Conservation (phyloP, 2,888 invertebrate species). For the Himalopsyche kuldschensis region DNA sequence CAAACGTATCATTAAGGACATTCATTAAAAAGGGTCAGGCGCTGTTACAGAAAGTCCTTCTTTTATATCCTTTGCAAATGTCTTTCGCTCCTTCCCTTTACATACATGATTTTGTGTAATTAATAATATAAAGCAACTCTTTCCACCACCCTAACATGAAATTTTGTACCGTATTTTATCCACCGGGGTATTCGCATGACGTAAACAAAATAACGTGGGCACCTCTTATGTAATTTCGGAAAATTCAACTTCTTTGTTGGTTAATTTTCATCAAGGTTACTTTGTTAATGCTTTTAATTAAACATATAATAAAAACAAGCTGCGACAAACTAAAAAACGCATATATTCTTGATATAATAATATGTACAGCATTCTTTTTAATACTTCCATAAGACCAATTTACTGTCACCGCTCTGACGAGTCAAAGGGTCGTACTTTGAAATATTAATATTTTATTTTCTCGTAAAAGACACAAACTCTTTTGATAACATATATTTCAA, state of each 20-base stretch:
- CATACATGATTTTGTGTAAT: conserved; percentile 38
- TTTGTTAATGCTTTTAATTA: background rate
- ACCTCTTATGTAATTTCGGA: background rate
- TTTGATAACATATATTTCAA: no score
- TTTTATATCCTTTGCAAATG: conserved; percentile 41
- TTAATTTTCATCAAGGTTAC: background rate
- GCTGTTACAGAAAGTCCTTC: conserved; percentile 40
- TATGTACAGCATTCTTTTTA: no score
- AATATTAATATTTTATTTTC: no score
- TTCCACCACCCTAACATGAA: background rate
- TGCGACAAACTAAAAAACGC: background rate
- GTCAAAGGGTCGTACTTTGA: no score
- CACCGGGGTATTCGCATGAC: background rate
- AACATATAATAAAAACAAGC: background rate
- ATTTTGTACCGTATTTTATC: background rate
- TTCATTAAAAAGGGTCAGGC: conserved; percentile 41
- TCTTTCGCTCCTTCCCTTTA: conserved; percentile 33
- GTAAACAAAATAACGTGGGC: background rate
- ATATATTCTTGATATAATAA: no score
- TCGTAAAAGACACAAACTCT: no score
- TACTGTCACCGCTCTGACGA: no score
- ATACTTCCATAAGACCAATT: no score
- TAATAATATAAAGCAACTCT: conserved; percentile 40
- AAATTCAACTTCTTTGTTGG: conserved; percentile 1
- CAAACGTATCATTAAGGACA: conserved; percentile 39